phyloP scores from a whole-genome alignment of 1,140 invertebrate genomes.

The Lethrus apterus region DNA sequence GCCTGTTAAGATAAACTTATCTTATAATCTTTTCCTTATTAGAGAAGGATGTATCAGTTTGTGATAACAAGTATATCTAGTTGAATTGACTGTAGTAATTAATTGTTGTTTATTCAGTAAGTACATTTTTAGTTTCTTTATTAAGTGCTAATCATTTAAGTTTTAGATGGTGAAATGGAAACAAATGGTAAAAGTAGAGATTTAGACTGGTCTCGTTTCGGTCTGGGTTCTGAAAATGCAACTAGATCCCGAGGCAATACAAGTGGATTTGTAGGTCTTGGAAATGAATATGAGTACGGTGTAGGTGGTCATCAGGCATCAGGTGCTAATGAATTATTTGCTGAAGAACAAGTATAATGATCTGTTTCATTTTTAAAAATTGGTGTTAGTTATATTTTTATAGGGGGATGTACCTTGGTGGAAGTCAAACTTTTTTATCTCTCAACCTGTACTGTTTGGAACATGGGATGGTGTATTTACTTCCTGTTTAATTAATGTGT shows the following conservation, averaged over 20 bases:
- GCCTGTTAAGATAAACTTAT: too few species aligned
- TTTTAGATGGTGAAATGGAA: slow-evolving; percentile 22
- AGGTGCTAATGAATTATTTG: slow-evolving; percentile 79
- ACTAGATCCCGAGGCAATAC: slow-evolving; percentile 46
- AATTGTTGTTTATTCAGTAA: too few species aligned
- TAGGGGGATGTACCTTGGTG: slow-evolving; percentile 79
- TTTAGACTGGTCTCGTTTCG: slow-evolving; percentile 52
- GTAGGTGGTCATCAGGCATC: slow-evolving; percentile 74
- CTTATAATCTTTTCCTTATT: too few species aligned
- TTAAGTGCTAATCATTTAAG: not conserved
- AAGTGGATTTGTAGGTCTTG: slow-evolving; percentile 61
- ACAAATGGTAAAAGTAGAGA: slow-evolving; percentile 25
- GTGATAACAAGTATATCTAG: too few species aligned
- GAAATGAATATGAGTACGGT: slow-evolving; percentile 65
- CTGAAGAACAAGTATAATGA: slow-evolving; percentile 67
- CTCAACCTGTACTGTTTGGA: slow-evolving; percentile 89
- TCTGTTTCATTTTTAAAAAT: not conserved
- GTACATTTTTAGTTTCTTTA: too few species aligned
- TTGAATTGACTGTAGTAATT: too few species aligned
- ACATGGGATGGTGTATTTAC: slow-evolving; percentile 98
- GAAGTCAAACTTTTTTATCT: slow-evolving; percentile 90
- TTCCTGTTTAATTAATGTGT: slow-evolving; percentile 90
- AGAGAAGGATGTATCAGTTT: too few species aligned
- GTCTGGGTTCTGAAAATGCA: slow-evolving; percentile 43
- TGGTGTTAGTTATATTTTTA: slow-evolving; percentile 7